phyloP scores from a whole-genome alignment of 1,140 invertebrate species.

The Pogonomyrmex californicus region DNA sequence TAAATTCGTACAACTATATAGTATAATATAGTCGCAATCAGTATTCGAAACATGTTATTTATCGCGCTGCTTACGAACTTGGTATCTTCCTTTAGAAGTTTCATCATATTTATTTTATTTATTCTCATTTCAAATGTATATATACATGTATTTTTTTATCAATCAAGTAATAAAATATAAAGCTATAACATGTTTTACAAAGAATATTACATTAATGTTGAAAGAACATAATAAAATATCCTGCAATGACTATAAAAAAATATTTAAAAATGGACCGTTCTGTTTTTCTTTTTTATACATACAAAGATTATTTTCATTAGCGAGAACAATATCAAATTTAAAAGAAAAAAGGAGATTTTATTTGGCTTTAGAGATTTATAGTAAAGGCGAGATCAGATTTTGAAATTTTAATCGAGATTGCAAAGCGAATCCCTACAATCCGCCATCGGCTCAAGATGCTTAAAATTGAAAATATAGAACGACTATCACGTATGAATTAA shows the following conservation, averaged over 20 bases:
- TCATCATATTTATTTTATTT: background rate
- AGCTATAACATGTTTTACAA: background rate
- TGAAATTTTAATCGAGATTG: constrained; percentile 32
- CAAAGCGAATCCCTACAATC: constrained; percentile 20
- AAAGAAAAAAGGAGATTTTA: constrained; percentile 14
- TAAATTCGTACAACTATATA: background rate
- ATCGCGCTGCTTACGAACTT: background rate
- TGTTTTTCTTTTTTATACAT: background rate
- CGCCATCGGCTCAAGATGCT: background rate
- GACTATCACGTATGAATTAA: background rate
- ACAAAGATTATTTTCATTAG: background rate
- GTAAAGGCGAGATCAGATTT: background rate
- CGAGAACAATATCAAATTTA: background rate
- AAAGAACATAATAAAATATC: background rate
- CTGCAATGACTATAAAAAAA: background rate
- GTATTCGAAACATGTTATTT: background rate
- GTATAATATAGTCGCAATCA: background rate
- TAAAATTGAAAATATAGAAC: constrained; percentile 7
- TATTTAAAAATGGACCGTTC: background rate
- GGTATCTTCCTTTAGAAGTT: background rate
- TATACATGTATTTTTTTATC: background rate
- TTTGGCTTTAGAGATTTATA: constrained; percentile 11
- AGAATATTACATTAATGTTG: background rate
- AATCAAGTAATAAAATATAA: background rate
- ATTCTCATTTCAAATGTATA: background rate